Evolutionary conservation across 2,888 invertebrate genomes (phyloP), one percentile per base, ranked within the genome.

Genomic region (Cepaea hortensis): DNA sequence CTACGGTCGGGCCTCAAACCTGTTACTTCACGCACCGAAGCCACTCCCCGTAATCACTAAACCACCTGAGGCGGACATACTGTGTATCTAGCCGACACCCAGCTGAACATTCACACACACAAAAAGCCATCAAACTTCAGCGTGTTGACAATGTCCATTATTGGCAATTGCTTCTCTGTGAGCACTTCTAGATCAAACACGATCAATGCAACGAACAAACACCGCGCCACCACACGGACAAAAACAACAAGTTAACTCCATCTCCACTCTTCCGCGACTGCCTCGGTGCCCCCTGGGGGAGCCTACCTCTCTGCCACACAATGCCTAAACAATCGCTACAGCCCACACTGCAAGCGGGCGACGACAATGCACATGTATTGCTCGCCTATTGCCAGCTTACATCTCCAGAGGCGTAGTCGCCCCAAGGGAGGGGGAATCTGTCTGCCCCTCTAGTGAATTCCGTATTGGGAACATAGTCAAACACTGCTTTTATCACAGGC

Each of bases 301-400:
- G 1, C 11, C 4, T 7, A 61, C n/a, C 9, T 3, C 61, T 55
- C 55, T 77, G 1, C 3, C 11, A 11, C 1, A 77, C 61, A 77
- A 23, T 6, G 3, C 4, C 55, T 5, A 35, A 76, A 35, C 13
- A 76, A 76, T 48, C 9, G 62, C 13, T n/a, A 68, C 18, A n/a
- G 5, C 5, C 68, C 81, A 55, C 76, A 65, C 18, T 5, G 18
- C 62, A 11, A 48, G n/a, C 46, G 3, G 1, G 6, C 83, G 23
- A 15, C 23, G 7, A 83, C 75, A 83, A 84, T 46, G n/a, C 76
- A 20, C n/a, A 20, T 13, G 65, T 76, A 62, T 84, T 84, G 48
- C 76, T 62, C 84, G 76, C 76, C 76, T 84, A 48, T 48, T 75
- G n/a, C 76, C n/a, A n/a, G 65, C 15, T 13, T 50, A 84, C 73